Evolutionary conservation across 2,888 invertebrate genomes (phyloP).

Genomic region (Elysia crispata): DNA sequence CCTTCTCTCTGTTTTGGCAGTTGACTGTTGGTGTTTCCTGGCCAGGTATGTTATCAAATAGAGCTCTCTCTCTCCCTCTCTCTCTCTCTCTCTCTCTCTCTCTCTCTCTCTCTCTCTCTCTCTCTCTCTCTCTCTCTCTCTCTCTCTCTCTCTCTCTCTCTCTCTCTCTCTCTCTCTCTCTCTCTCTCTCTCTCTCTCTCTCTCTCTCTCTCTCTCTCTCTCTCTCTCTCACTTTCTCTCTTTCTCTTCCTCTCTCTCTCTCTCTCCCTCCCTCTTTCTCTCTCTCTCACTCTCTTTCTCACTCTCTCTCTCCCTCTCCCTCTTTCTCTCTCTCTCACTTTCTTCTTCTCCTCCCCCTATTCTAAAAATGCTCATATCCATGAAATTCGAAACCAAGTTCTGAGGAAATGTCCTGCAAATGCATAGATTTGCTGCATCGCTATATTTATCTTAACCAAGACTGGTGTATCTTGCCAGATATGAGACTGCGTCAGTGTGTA

Average conservation of each 20-base stretch:
- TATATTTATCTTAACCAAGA: no score
- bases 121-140: conserved; percentile 6
- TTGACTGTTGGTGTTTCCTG: conserved; percentile 73
- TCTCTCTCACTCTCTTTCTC: background rate
- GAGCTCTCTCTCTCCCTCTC: conserved; percentile 23
- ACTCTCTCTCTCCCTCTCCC: conserved; percentile 17
- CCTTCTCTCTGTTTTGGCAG: conserved; percentile 60
- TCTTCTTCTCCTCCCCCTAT: background rate
- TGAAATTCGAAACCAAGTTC: no score
- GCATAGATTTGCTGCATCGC: no score
- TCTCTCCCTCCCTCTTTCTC: background rate
- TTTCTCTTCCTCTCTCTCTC: background rate
- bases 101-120: background rate
- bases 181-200: background rate
- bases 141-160: background rate
- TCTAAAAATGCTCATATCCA: no score
- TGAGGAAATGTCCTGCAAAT: no score
- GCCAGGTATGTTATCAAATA: conserved; percentile 61
- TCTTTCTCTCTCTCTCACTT: background rate
- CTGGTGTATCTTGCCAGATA: background rate
- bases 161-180: background rate
- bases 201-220: conserved; percentile 6
- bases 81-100: background rate
- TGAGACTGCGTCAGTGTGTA: conserved; percentile 58
- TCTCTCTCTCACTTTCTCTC: background rate